Evolutionary conservation across 2,113 vertebrate species (phyloP).

Genomic region (Arizona elegans): DNA sequence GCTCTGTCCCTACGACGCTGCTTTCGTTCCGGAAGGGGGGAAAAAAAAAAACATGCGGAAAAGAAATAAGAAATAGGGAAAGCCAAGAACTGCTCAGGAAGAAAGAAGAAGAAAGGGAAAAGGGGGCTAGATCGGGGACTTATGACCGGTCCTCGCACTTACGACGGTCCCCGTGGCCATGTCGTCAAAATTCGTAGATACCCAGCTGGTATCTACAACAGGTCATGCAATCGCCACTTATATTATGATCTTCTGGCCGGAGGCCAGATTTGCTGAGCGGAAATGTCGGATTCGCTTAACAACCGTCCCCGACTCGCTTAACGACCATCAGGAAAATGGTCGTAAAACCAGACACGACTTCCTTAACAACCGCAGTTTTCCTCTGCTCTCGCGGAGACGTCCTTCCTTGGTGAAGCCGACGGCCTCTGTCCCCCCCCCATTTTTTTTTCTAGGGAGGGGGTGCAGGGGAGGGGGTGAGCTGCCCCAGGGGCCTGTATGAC

Average conservation of each 20-base stretch:
- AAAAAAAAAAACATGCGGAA: no score
- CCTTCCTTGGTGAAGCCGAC: no score
- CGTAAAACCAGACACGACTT: not conserved
- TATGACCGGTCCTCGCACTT: not conserved
- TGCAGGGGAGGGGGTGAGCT: not conserved
- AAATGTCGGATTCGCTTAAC: not conserved
- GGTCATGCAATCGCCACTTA: accelerated
- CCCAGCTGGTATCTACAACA: no score
- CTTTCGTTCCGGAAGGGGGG: not conserved
- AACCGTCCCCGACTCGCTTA: not conserved
- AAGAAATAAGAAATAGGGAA: not conserved
- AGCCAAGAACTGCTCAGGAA: not conserved
- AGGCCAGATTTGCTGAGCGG: not conserved
- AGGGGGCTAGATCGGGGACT: not conserved
- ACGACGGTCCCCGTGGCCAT: not conserved
- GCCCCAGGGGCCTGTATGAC: not conserved
- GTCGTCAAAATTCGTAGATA: not conserved
- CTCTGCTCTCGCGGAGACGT: not conserved
- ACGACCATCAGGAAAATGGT: not conserved
- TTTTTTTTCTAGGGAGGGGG: no score
- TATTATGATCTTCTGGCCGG: no score
- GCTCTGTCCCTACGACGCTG: not conserved
- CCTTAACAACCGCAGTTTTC: not conserved
- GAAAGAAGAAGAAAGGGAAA: no score
- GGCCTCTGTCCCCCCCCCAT: not conserved